A percentile compares a stretch with the other conserved stretches of the same genome.
Conservation (phyloP, 2,113 vertebrate species). For the Sinocyclocheilus rhinocerous region DNA sequence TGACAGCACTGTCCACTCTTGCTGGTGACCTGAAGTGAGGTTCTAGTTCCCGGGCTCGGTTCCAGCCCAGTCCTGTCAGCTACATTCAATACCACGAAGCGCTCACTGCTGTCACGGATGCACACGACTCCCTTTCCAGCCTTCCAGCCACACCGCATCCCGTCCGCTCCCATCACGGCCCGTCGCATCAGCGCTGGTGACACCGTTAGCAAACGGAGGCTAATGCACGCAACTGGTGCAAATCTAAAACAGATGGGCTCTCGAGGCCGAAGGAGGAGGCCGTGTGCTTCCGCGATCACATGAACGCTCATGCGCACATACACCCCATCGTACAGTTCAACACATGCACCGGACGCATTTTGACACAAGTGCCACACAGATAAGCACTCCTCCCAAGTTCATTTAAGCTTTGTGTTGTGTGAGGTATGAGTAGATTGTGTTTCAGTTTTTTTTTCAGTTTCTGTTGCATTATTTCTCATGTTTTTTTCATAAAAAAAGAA, state of each 20-base stretch:
- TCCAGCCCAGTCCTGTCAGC: conserved; percentile 76
- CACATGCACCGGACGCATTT: conserved; percentile 65
- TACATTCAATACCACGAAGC: conserved; percentile 83
- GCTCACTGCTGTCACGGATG: conserved; percentile 69
- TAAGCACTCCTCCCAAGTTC: conserved; percentile 71
- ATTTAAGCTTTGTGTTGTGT: conserved; percentile 78
- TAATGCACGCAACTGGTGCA: not conserved
- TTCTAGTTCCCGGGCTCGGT: conserved; percentile 71
- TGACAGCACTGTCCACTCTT: conserved; percentile 74
- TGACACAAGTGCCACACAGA: conserved; percentile 71
- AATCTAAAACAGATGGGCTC: conserved; percentile 30
- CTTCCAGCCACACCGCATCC: conserved; percentile 59
- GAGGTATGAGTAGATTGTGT: conserved; percentile 82
- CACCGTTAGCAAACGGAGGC: not conserved
- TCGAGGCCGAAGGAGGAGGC: conserved; percentile 53
- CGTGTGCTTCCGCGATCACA: conserved; percentile 65
- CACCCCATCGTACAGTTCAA: conserved; percentile 62
- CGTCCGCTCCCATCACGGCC: not conserved
- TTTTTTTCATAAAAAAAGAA: conserved; percentile 66
- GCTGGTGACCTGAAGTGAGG: conserved; percentile 82
- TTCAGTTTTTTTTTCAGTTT: conserved; percentile 67
- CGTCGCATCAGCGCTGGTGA: not conserved
- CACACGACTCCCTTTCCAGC: conserved; percentile 59
- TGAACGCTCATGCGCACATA: conserved; percentile 66
- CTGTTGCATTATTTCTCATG: conserved; percentile 70